These are phyloP conservation scores for Philereme transversata DNA, from an alignment of 2,888 invertebrate genomes.

Conservation along the genomic window DNA sequence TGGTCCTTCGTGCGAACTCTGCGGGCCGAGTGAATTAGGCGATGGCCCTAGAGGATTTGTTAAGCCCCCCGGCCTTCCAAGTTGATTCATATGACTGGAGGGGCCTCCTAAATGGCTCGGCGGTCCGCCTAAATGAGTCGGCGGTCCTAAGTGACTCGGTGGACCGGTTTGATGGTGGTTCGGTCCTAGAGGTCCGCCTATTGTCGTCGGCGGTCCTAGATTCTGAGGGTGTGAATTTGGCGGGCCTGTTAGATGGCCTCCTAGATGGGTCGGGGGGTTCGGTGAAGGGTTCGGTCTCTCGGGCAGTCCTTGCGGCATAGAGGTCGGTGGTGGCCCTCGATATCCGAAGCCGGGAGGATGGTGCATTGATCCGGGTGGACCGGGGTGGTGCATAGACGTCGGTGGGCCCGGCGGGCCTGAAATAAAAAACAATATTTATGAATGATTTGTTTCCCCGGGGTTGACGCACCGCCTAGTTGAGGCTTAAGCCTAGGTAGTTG, in stretches of 20 bases:
- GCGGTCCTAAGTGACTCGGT: not conserved
- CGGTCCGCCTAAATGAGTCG: constrained; percentile 4
- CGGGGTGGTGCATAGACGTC: constrained; percentile 37
- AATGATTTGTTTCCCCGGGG: too few relatives aligned
- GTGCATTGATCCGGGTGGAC: constrained; percentile 30
- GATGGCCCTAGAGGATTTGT: not conserved
- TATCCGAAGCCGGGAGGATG: constrained; percentile 32
- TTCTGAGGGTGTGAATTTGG: constrained; percentile 44
- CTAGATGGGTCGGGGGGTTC: constrained; percentile 16
- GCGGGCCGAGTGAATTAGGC: constrained; percentile 5
- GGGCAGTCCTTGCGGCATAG: constrained; percentile 43
- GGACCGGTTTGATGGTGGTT: constrained; percentile 10
- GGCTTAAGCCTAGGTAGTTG: too few relatives aligned
- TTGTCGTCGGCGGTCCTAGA: constrained; percentile 52
- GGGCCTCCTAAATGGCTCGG: constrained; percentile 9
- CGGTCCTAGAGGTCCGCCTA: constrained; percentile 6
- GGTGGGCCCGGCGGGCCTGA: constrained; percentile 25
- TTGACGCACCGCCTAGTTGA: too few relatives aligned
- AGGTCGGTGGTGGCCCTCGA: constrained; percentile 37
- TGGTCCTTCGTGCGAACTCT: constrained; percentile 4
- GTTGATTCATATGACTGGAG: constrained; percentile 16
- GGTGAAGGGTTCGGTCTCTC: constrained; percentile 22
- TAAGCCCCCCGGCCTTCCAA: constrained; percentile 10
- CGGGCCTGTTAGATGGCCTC: constrained; percentile 24
- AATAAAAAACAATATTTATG: not conserved